These are phyloP conservation scores for Samia ricini DNA, from an alignment of 1,140 invertebrate genomes.

Conservation along the genomic window DNA sequence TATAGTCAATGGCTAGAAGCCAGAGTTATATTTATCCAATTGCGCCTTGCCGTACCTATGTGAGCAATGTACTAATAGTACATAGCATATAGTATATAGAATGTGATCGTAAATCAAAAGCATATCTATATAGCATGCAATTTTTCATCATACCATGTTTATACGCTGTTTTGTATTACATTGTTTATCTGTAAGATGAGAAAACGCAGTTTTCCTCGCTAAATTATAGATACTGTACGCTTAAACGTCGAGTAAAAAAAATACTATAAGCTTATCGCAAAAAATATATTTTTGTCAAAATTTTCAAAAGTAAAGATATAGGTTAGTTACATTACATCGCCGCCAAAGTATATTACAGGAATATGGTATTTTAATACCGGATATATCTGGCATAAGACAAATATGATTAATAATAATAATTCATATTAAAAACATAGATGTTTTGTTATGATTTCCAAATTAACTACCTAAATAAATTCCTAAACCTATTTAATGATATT, in stretches of 20 bases:
- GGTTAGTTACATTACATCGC: no score
- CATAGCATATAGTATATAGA: no score
- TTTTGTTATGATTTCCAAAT: no score
- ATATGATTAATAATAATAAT: no score
- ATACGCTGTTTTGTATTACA: neutral
- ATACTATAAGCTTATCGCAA: neutral
- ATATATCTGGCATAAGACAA: no score
- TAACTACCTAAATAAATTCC: no score
- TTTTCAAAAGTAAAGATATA: no score
- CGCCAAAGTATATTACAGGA: no score
- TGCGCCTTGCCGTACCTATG: constrained; percentile 50
- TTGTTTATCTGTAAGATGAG: neutral
- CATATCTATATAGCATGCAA: neutral
- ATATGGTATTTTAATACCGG: no score
- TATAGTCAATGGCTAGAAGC: constrained; percentile 56
- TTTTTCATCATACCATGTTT: neutral
- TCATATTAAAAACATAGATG: no score
- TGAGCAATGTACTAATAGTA: constrained; percentile 14
- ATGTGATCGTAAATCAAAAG: neutral
- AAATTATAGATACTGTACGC: neutral
- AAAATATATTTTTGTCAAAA: neutral
- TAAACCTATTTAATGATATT: no score
- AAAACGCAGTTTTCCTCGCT: neutral
- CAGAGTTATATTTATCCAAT: constrained; percentile 58
- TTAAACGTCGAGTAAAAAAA: no score